Evolutionary conservation across 2,888 invertebrate genomes (phyloP).

Genomic region (Sinelater perroti): DNA sequence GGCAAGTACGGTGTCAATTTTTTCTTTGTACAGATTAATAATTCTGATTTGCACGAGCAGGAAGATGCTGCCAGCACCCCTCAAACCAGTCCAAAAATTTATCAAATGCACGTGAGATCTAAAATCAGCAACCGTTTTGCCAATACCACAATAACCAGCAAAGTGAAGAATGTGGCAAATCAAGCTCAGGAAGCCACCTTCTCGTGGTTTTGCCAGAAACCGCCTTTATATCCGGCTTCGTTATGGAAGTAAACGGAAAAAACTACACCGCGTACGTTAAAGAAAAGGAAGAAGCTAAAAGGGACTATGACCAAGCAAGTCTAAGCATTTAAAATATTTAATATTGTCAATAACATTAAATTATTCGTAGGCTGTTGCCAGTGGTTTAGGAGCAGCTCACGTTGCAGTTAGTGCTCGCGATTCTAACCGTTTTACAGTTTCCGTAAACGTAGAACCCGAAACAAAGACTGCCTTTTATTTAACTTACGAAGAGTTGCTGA

Average conservation of each 20-base stretch:
- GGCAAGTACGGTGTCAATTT: not conserved
- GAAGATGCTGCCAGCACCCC: not conserved
- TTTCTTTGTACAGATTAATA: not conserved
- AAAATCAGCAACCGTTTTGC: constrained; percentile 73
- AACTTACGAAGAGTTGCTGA: constrained; percentile 76
- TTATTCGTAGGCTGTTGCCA: constrained; percentile 62
- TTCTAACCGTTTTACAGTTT: constrained; percentile 74
- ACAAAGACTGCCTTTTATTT: constrained; percentile 73
- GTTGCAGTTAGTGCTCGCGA: constrained; percentile 72
- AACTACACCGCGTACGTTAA: constrained; percentile 71
- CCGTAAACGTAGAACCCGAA: constrained; percentile 71
- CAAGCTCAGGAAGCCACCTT: constrained; percentile 71
- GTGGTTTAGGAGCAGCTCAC: constrained; percentile 70
- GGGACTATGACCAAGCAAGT: constrained; percentile 56
- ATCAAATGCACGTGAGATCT: constrained; percentile 69
- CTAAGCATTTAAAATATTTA: not conserved
- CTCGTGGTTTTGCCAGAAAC: constrained; percentile 73
- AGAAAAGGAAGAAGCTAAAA: constrained; percentile 70
- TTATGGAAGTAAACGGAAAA: constrained; percentile 72
- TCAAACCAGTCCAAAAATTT: constrained; percentile 60
- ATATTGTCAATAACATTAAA: not conserved
- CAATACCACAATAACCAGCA: constrained; percentile 70
- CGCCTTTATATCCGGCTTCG: constrained; percentile 75
- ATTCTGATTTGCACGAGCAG: not conserved
- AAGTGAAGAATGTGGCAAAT: constrained; percentile 69